A percentile compares a stretch with the other conserved stretches of the same genome.
These are phyloP conservation scores for Xanthia icteritia DNA, from an alignment of 2,888 invertebrate species.

Conservation along the genomic window DNA sequence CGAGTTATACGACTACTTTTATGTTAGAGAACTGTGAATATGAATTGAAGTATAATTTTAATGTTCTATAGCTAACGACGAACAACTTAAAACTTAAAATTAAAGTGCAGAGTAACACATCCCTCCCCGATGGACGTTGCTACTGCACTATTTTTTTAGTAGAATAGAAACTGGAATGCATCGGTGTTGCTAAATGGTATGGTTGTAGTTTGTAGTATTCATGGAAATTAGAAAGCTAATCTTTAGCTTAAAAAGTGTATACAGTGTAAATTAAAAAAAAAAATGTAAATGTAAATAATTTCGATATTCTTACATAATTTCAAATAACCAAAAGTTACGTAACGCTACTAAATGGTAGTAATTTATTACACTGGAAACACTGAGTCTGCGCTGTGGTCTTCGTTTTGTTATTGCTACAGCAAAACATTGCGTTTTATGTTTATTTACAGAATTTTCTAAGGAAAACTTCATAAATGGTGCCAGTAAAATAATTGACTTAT, in stretches of 20 bases:
- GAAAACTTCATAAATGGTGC: background rate
- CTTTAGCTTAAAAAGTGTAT: background rate
- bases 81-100: conserved; percentile 67
- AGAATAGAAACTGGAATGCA: conserved; percentile 36
- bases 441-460: background rate
- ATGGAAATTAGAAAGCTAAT: conserved; percentile 5
- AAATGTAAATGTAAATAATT: too few species aligned
- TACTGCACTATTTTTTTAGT: conserved; percentile 72
- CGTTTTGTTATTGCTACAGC: conserved; percentile 58
- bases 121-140: conserved; percentile 67
- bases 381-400: conserved; percentile 8
- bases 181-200: conserved; percentile 39
- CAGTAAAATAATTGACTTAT: background rate
- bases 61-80: conserved; percentile 58
- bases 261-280: too few species aligned
- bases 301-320: conserved; percentile 8
- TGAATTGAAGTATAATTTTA: conserved; percentile 40
- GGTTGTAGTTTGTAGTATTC: conserved; percentile 3
- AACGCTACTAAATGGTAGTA: conserved; percentile 21
- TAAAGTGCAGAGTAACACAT: conserved; percentile 70
- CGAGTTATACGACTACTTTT: conserved; percentile 28
- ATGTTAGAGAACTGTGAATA: conserved; percentile 45
- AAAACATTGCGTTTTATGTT: background rate
- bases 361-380: conserved; percentile 39
- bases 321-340: conserved; percentile 2